Conservation (phyloP, 2,888 invertebrate genomes). For the Euspilapteryx auroguttella region DNA sequence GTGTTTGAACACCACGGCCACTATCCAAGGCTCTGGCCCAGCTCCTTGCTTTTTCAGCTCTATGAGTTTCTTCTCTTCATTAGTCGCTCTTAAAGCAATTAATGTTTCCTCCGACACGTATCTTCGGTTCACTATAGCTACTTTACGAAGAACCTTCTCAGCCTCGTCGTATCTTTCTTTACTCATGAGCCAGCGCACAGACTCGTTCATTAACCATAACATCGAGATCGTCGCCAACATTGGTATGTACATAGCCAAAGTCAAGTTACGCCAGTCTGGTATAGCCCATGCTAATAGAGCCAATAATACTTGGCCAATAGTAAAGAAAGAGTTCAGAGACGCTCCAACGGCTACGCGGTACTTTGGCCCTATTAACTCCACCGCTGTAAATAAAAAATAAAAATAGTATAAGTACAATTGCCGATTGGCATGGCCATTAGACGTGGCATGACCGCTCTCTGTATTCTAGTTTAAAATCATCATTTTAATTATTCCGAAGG, state of each 20-base stretch:
- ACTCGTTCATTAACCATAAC: slow-evolving; percentile 74
- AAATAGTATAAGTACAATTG: too few species aligned
- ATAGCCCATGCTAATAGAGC: slow-evolving; percentile 72
- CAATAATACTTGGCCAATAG: slow-evolving; percentile 72
- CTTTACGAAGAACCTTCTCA: slow-evolving; percentile 62
- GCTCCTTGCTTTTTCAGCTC: too few species aligned
- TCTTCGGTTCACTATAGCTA: slow-evolving; percentile 64
- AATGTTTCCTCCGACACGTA: slow-evolving; percentile 58
- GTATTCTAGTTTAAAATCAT: too few species aligned
- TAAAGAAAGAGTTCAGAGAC: slow-evolving; percentile 72
- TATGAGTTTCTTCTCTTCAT: slow-evolving; percentile 26
- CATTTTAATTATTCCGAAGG: too few species aligned
- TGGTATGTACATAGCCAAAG: slow-evolving; percentile 71
- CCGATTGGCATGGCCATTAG: too few species aligned
- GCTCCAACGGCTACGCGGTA: slow-evolving; percentile 74
- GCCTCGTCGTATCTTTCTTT: slow-evolving; percentile 69
- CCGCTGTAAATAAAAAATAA: too few species aligned
- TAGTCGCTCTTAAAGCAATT: slow-evolving; percentile 28
- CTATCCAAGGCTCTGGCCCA: slow-evolving; percentile 35
- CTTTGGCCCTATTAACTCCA: slow-evolving; percentile 77
- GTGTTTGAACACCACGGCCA: slow-evolving; percentile 12
- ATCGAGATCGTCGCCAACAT: slow-evolving; percentile 69
- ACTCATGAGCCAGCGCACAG: slow-evolving; percentile 76
- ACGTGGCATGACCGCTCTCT: too few species aligned
- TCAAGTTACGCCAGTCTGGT: slow-evolving; percentile 69